Conservation (phyloP, 2,797 vertebrate species). For the Alfaro cultratus region DNA sequence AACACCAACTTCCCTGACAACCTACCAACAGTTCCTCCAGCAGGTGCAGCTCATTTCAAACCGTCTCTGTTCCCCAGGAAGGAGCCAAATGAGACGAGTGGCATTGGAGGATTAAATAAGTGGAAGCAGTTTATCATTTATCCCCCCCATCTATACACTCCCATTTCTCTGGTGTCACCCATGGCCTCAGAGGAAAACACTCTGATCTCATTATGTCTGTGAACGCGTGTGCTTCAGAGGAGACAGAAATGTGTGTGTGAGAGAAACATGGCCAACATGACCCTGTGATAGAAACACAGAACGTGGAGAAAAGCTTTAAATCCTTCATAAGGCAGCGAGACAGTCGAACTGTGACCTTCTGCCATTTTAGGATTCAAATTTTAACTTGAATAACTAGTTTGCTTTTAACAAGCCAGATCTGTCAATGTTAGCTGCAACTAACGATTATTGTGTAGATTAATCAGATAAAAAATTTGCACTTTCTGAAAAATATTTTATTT, state of each 20-base stretch:
- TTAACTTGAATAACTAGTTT: neutral
- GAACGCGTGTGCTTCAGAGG: slow-evolving; percentile 14
- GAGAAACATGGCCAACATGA: slow-evolving; percentile 38
- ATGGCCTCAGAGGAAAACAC: slow-evolving; percentile 40
- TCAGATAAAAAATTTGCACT: too few species aligned
- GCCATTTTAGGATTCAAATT: slow-evolving; percentile 1
- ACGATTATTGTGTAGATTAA: too few species aligned
- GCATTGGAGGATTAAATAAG: slow-evolving; percentile 56
- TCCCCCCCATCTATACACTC: slow-evolving; percentile 35
- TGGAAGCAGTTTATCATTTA: slow-evolving; percentile 55
- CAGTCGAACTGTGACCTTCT: slow-evolving; percentile 18
- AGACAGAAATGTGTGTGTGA: slow-evolving; percentile 28
- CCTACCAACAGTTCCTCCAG: neutral
- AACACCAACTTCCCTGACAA: neutral
- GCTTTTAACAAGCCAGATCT: neutral
- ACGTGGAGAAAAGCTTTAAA: slow-evolving; percentile 36
- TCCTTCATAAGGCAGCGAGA: slow-evolving; percentile 17
- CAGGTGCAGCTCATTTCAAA: slow-evolving; percentile 21
- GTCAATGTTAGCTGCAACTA: neutral
- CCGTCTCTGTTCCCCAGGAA: slow-evolving; percentile 8
- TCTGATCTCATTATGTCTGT: slow-evolving; percentile 56
- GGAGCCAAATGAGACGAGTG: slow-evolving; percentile 23
- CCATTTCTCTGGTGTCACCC: slow-evolving; percentile 26
- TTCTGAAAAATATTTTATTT: too few species aligned
- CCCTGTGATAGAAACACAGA: slow-evolving; percentile 22